A percentile compares a stretch with the other conserved stretches of the same genome.
Evolutionary conservation across 2,113 vertebrate species (phyloP).

Genomic region (Phalacrocorax pelagicus): DNA sequence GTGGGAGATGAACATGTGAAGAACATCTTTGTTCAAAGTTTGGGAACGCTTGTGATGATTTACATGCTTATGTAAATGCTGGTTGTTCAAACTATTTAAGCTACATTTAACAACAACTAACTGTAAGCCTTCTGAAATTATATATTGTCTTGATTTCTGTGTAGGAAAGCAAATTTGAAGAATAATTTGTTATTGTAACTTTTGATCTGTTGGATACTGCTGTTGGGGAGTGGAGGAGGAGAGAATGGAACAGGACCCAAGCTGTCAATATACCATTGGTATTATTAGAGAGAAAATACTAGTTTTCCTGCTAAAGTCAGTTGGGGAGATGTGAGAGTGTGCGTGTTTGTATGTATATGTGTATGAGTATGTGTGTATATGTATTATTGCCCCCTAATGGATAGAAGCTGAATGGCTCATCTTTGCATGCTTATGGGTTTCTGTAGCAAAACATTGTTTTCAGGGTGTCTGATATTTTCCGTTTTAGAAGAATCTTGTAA

Average conservation of each 20-base stretch:
- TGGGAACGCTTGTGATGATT: neutral
- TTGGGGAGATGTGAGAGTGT: neutral
- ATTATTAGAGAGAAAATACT: neutral
- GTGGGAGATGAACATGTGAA: neutral
- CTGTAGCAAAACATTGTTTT: neutral
- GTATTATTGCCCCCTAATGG: conserved; percentile 60
- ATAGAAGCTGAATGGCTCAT: conserved; percentile 49
- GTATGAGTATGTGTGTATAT: neutral
- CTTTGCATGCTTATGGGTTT: neutral
- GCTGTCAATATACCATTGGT: neutral
- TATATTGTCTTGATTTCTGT: neutral
- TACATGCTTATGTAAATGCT: neutral
- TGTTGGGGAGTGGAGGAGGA: neutral
- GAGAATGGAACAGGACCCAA: neutral
- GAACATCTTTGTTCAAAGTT: neutral
- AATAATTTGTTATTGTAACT: neutral
- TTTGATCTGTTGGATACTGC: neutral
- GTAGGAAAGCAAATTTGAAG: neutral
- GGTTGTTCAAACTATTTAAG: neutral
- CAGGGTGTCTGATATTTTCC: neutral
- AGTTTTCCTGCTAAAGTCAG: neutral
- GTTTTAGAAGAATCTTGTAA: neutral
- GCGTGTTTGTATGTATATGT: neutral
- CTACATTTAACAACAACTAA: neutral
- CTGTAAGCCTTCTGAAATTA: neutral